phyloP scores from a whole-genome alignment of 2,888 invertebrate genomes.

The Galeopsomyia nigrocyanea region DNA sequence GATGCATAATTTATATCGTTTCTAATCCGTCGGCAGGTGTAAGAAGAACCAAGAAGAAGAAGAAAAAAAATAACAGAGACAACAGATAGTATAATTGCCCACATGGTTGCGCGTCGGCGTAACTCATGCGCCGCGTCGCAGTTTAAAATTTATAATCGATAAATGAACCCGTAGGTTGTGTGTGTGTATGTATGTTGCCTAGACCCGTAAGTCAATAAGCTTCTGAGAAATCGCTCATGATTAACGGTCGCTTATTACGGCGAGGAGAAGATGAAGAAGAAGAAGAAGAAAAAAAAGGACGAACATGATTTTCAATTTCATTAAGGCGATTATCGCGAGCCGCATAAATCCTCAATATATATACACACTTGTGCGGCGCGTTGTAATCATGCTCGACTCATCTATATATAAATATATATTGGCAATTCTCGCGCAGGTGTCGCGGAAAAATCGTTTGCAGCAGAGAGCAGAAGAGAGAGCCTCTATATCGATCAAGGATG shows the following conservation, averaged over 20 bases:
- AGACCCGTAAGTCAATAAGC: conserved; percentile 5
- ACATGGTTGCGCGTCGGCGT: background rate
- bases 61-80: too few relatives aligned
- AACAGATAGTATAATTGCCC: background rate
- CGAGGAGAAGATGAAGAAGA: background rate
- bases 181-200: background rate
- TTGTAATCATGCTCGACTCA: conserved; percentile 27
- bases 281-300: background rate
- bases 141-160: conserved; percentile 28
- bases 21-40: background rate
- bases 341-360: conserved; percentile 37
- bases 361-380: background rate
- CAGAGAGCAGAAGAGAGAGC: too few relatives aligned
- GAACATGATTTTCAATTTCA: conserved; percentile 47
- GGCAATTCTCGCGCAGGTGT: too few relatives aligned
- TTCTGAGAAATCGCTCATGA: conserved; percentile 31
- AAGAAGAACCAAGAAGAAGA: too few relatives aligned
- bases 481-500: too few relatives aligned
- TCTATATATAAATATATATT: conserved; percentile 7
- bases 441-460: too few relatives aligned
- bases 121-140: background rate
- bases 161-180: conserved; percentile 9
- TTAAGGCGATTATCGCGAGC: conserved; percentile 40
- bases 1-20: conserved; percentile 20
- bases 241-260: conserved; percentile 20